Percentiles rank a stretch among this genome's conserved stretches.
Conservation (phyloP, 2,113 vertebrate genomes). For the Poecile atricapillus region DNA sequence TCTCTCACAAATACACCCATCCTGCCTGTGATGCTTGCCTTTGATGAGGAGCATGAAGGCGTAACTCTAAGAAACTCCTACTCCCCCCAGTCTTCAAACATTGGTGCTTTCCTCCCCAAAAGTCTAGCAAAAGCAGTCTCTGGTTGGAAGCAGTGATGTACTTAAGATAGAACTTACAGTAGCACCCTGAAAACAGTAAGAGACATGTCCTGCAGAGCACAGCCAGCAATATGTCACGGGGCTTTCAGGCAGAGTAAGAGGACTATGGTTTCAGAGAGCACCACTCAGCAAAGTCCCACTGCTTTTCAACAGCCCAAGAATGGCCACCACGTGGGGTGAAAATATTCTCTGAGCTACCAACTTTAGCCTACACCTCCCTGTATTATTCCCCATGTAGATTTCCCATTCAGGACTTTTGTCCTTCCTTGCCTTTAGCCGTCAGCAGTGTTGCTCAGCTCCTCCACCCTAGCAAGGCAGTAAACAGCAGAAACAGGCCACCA, state of each 20-base stretch:
- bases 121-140: neutral
- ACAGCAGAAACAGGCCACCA: neutral
- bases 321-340: neutral
- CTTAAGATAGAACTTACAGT: neutral
- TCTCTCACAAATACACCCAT: neutral
- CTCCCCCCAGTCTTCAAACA: neutral
- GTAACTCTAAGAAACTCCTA: neutral
- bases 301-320: neutral
- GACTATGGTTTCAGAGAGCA: neutral
- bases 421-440: neutral
- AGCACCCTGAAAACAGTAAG: neutral
- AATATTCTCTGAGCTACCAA: neutral
- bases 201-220: neutral
- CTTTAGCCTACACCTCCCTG: neutral
- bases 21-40: neutral
- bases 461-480: neutral
- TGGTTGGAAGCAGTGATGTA: neutral
- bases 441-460: neutral
- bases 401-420: neutral
- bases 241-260: neutral
- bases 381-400: fast-evolving
- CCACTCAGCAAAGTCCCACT: neutral
- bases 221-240: neutral
- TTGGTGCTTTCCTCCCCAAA: neutral
- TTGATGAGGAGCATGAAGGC: neutral